Base-by-base conservation (phyloP, 2,113 vertebrate genomes). In the Bostrychus sinensis region DNA sequence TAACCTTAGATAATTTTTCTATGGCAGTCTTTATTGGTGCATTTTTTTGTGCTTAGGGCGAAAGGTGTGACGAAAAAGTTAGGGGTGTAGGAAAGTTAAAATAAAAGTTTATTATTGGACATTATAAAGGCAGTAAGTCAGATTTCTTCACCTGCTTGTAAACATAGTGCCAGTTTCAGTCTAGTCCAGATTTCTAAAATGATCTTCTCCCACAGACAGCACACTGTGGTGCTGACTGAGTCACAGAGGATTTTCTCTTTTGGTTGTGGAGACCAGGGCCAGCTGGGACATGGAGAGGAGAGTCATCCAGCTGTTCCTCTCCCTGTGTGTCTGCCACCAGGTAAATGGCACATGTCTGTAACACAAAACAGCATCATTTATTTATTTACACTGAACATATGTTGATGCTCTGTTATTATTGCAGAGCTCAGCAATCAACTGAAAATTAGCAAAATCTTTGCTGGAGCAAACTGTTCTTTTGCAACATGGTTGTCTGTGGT, bases 401-500 rank as follows among this genome's bases (percentile, higher is more conserved):
- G n/a, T n/a, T n/a, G n/a, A n/a, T n/a, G n/a, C 14, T n/a, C 25
- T 51, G 25, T 26, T 51, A 5, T 1, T 28, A 51, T 36, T 36
- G 32, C 28, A 55, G 53, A 20, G 25, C 26, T n/a, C 25, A 51
- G 25, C 1, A 19, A 1, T 10, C 39, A 10, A 11, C n/a, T 0
- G 0, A n/a, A 4, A 64, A 54, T 89, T 16, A 13, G 26, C 57
- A 70, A 70, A 38, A 72, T 91, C 51, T 76, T 66, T 10, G 87
- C 86, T 22, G 90, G 85, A 45, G 81, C 60, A 66, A 81, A 90
- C 65, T 42, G 70, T 56, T 91, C 87, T 0, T 87, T 88, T 75
- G 84, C 71, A 11, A 66, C 84, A 14, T 59, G 57, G 57, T 26
- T 22, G 0, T 22, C 51, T 46, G 54, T 85, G 85, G 89, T 89